These are phyloP conservation scores for Psilopogon haemacephalus DNA, from an alignment of 2,113 vertebrate genomes.

Conservation along the genomic window DNA sequence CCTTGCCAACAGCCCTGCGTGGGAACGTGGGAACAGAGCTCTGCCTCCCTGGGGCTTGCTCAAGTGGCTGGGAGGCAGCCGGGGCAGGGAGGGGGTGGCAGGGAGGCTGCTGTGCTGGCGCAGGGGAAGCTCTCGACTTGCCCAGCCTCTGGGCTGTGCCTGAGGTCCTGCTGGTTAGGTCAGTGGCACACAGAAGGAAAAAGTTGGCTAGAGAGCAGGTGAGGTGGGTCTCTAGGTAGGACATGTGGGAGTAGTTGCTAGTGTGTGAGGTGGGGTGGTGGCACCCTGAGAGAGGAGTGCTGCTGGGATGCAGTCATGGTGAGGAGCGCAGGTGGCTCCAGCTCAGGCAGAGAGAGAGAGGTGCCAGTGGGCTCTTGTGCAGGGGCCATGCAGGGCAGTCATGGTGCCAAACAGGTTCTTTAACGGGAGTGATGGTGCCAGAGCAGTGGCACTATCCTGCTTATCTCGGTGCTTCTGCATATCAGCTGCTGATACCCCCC, in stretches of 20 bases:
- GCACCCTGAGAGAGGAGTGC: fast-evolving
- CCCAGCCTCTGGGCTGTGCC: background rate
- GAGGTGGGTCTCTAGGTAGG: background rate
- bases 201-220: background rate
- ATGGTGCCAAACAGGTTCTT: background rate
- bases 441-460: background rate
- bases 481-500: background rate
- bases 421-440: background rate
- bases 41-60: background rate
- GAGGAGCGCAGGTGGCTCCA: fast-evolving
- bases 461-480: background rate
- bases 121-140: fast-evolving
- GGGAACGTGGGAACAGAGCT: background rate
- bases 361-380: background rate
- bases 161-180: fast-evolving
- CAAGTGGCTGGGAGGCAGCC: background rate
- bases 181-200: fast-evolving
- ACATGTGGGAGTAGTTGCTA: fast-evolving
- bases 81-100: background rate
- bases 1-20: background rate
- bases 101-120: background rate
- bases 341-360: background rate
- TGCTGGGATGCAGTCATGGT: background rate
- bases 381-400: background rate
- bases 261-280: background rate